Conservation (phyloP, 1,140 invertebrate genomes). For the Drosophila nigrodunni region DNA sequence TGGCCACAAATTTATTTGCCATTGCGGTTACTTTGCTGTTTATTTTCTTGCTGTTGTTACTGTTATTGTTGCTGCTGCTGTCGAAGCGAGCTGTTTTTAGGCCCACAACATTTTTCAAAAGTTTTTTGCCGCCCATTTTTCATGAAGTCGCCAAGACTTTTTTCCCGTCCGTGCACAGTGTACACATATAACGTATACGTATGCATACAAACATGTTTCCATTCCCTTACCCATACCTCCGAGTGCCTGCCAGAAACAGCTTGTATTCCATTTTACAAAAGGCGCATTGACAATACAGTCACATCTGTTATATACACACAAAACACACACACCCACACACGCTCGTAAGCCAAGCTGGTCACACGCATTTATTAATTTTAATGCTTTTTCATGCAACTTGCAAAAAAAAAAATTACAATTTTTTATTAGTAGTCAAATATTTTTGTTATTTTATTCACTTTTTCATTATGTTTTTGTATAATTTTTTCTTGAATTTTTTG, state of each 20-base stretch:
- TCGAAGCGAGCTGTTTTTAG: conserved; percentile 43
- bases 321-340: background rate
- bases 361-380: conserved; percentile 79
- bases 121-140: conserved; percentile 61
- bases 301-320: conserved; percentile 32
- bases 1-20: conserved; percentile 78
- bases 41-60: conserved; percentile 32
- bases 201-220: conserved; percentile 28
- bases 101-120: conserved; percentile 66
- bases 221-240: background rate
- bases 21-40: conserved; percentile 73
- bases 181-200: conserved; percentile 25
- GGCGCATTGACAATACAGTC: conserved; percentile 59
- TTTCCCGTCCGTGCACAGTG: conserved; percentile 9
- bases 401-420: conserved; percentile 37
- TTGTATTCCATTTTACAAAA: conserved; percentile 59
- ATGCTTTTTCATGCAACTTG: conserved; percentile 64
- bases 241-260: conserved; percentile 24
- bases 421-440: conserved; percentile 42
- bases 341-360: conserved; percentile 45
- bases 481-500: conserved; percentile 3
- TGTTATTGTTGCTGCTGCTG: conserved; percentile 34
- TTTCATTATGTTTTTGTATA: conserved; percentile 8
- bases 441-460: conserved; percentile 14
- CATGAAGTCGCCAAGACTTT: conserved; percentile 71